These are phyloP conservation scores for Mechanitis mazaeus DNA, from an alignment of 2,888 invertebrate species.

Conservation along the genomic window DNA sequence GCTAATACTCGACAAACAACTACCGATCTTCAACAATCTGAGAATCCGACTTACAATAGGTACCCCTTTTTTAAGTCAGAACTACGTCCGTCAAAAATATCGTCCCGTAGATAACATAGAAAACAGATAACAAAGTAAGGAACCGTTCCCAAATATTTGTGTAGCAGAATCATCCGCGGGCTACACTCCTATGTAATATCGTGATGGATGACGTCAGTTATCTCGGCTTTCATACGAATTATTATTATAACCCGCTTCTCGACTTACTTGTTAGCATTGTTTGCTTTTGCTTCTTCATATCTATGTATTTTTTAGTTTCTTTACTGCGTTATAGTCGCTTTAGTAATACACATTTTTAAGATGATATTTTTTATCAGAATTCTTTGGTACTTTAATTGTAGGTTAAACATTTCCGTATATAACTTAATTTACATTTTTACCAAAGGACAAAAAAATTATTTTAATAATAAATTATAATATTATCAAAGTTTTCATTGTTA, in stretches of 20 bases:
- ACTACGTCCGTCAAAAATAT: neutral
- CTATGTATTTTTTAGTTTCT: neutral
- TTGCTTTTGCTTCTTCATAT: slow-evolving; percentile 9
- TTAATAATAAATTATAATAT: no score
- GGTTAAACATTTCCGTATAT: no score
- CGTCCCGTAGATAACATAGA: slow-evolving; percentile 36
- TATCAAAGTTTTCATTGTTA: no score
- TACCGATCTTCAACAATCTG: neutral
- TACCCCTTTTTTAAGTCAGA: neutral
- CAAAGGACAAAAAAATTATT: no score
- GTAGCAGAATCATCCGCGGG: slow-evolving; percentile 60
- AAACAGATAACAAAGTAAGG: slow-evolving; percentile 38
- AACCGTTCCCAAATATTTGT: slow-evolving; percentile 64
- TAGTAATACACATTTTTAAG: neutral
- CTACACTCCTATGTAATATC: slow-evolving; percentile 54
- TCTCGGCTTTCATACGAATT: slow-evolving; percentile 32
- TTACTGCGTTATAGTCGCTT: neutral
- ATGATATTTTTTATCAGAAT: no score
- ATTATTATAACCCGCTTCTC: slow-evolving; percentile 26
- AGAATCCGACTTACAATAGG: neutral
- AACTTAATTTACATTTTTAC: no score
- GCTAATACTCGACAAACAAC: neutral
- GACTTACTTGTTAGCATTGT: slow-evolving; percentile 19
- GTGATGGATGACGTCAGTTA: slow-evolving; percentile 58
- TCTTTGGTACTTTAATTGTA: no score